phyloP scores from a whole-genome alignment of 2,888 invertebrate species.

The Idaea dimidiata region DNA sequence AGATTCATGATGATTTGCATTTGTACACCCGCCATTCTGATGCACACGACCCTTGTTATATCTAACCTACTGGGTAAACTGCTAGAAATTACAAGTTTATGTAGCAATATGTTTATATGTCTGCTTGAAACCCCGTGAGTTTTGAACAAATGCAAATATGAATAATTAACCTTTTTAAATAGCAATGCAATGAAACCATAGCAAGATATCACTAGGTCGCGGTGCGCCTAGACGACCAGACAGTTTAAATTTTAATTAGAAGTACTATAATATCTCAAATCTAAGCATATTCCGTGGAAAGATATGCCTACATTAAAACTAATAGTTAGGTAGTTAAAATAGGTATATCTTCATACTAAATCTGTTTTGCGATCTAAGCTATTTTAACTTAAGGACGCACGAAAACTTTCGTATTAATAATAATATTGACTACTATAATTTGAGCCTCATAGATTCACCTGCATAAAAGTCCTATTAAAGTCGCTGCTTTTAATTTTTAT shows the following conservation, averaged over 20 bases:
- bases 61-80: no score
- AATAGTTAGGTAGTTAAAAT: no score
- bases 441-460: no score
- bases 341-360: no score
- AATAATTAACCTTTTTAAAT: neutral
- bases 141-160: neutral
- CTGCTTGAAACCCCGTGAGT: neutral
- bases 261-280: neutral
- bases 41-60: no score
- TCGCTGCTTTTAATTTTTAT: no score
- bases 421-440: neutral
- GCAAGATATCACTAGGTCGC: neutral
- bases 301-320: no score
- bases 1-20: no score
- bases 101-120: neutral
- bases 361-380: no score
- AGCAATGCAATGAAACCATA: neutral
- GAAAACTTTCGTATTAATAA: neutral
- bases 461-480: no score
- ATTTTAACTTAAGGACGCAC: neutral
- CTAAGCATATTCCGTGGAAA: no score
- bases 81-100: neutral
- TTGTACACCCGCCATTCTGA: no score
- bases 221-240: neutral
- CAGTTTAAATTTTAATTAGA: neutral